These are phyloP conservation scores for Fragum sueziense DNA, from an alignment of 2,888 invertebrate species.

Conservation along the genomic window DNA sequence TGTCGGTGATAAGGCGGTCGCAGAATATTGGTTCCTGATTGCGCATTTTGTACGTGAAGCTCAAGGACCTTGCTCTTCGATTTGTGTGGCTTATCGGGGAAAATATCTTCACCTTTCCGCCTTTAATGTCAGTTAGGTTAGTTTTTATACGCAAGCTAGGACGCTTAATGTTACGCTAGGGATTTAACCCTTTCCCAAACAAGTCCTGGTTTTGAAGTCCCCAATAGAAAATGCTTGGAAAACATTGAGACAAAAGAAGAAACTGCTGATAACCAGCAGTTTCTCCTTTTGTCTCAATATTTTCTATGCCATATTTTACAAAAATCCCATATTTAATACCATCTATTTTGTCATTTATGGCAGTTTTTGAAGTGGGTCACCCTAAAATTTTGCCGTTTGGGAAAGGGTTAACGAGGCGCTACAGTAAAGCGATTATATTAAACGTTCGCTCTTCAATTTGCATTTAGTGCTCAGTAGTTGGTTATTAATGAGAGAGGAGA, in stretches of 20 bases:
- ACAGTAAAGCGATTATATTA: constrained; percentile 18
- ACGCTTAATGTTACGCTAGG: constrained; percentile 16
- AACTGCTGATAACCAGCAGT: no score
- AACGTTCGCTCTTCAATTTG: constrained; percentile 21
- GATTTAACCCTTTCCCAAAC: no score
- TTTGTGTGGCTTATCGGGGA: constrained; percentile 6
- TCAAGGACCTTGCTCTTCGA: constrained; percentile 1
- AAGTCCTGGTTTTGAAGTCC: no score
- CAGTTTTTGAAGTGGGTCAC: no score
- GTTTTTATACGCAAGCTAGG: constrained; percentile 21
- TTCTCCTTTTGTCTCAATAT: no score
- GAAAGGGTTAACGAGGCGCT: constrained; percentile 10
- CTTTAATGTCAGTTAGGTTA: constrained; percentile 27
- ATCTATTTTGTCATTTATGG: no score
- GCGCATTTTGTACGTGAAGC: constrained; percentile 15
- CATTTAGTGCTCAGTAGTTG: constrained; percentile 15
- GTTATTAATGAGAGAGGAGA: background rate
- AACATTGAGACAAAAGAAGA: no score
- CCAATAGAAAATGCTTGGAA: no score
- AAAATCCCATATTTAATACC: no score
- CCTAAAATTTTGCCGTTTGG: no score
- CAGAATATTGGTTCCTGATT: constrained; percentile 13
- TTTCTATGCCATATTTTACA: no score
- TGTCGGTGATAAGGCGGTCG: background rate
- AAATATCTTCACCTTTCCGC: constrained; percentile 13